Percentiles rank a stretch among this genome's conserved stretches.
Evolutionary conservation across 2,888 invertebrate species (phyloP).

Genomic region (Dasysyrphus tricinctus): DNA sequence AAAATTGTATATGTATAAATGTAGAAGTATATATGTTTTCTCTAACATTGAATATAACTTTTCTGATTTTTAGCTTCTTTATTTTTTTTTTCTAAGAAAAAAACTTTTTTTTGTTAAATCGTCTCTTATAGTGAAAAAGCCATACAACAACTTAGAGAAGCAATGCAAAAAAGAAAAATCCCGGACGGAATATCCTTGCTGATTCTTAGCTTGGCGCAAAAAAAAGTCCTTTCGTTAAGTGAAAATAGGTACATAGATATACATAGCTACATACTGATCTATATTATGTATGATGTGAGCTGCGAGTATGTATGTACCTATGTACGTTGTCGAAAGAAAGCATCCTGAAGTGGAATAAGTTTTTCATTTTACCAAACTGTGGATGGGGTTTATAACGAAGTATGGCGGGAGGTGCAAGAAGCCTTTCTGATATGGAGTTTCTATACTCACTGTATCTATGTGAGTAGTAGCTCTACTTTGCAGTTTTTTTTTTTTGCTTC

Average conservation of each 20-base stretch:
- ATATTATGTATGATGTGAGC: constrained; percentile 42
- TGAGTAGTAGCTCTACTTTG: constrained; percentile 59
- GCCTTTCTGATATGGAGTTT: constrained; percentile 46
- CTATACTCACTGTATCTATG: constrained; percentile 28
- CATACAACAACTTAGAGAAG: constrained; percentile 62
- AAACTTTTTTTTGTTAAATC: constrained; percentile 62
- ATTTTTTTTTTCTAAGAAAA: constrained; percentile 34
- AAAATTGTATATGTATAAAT: constrained; percentile 52
- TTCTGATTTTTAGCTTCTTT: constrained; percentile 73
- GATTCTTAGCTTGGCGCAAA: constrained; percentile 39
- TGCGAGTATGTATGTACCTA: constrained; percentile 16
- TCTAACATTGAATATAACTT: constrained; percentile 73
- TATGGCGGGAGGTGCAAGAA: background rate
- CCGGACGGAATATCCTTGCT: constrained; percentile 62
- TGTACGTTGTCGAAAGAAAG: background rate
- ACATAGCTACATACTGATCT: constrained; percentile 19
- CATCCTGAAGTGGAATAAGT: constrained; percentile 64
- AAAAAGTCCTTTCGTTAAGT: constrained; percentile 73
- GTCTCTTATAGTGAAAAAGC: constrained; percentile 55
- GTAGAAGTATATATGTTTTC: background rate
- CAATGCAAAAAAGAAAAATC: constrained; percentile 39
- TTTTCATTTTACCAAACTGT: constrained; percentile 52
- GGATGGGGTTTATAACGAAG: constrained; percentile 7
- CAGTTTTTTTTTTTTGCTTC: constrained; percentile 52
- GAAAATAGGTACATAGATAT: constrained; percentile 46